Evolutionary conservation across 2,888 invertebrate species (phyloP), one percentile per base, ranked within the genome.

Genomic region (Oxyteleia sp.): DNA sequence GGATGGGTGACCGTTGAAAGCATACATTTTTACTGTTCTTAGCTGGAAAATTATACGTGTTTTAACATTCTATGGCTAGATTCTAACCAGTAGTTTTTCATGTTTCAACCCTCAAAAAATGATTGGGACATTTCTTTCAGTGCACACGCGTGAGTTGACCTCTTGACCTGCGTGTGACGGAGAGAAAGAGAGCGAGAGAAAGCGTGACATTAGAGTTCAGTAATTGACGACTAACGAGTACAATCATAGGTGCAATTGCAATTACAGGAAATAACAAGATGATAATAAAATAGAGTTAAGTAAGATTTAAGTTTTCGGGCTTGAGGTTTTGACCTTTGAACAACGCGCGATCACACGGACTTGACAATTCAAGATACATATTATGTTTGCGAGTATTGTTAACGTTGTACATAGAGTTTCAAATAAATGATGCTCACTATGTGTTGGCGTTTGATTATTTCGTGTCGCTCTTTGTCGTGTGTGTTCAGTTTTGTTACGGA

Each of bases 341-440:
- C 4, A 10, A 35, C 35, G 10, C 11, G 35, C 35, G 1, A 35
- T 35, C 35, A 10, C 11, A 35, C 11, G 5, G 10, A 35, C 10
- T 35, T 35, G 35, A 10, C 35, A 35, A 35, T 35, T 35, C 1
- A 35, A 35, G 11, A n/a, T n/a, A n/a, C n/a, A 35, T 41, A 8
- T 59, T 55, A 35, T 45, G 32, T 53, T 55, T 20, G 57, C 16
- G 15, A 63, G 26, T 45, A 53, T 64, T 75, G 75, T 75, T 75
- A 51, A 75, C 43, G 61, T 78, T 78, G 68, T 78, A 53, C 29
- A 78, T 78, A 66, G 66, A 29, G 49, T 57, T 68, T 49, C 5
- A 53, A 71, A 68, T 78, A 69, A 78, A 61, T 8, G 41, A 59
- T 59, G 18, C 10, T 59, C 41, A 59, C 10, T 59, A 59, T 59